A percentile compares a stretch with the other conserved stretches of the same genome.
Conservation (phyloP, 2,797 vertebrate genomes). For the Craterocephalus amniculus region DNA sequence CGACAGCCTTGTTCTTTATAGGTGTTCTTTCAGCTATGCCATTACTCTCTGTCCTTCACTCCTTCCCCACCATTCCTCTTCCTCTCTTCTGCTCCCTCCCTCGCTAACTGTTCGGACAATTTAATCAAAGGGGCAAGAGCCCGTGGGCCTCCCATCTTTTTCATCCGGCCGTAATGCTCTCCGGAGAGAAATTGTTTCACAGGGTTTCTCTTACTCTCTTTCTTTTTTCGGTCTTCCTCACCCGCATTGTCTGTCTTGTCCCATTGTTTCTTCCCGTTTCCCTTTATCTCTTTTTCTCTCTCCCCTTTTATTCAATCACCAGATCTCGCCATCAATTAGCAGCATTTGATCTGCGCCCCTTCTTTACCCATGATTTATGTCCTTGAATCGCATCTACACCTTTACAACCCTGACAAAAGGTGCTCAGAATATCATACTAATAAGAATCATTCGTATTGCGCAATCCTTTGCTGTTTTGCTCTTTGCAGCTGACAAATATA, state of each 20-base stretch:
- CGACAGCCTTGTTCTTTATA: conserved; percentile 72
- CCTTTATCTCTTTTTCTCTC: conserved; percentile 4
- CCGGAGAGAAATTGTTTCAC: conserved; percentile 67
- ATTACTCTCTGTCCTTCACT: conserved; percentile 70
- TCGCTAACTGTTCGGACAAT: conserved; percentile 63
- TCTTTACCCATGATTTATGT: conserved; percentile 22
- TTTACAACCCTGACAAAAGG: conserved; percentile 55
- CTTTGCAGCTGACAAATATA: not conserved
- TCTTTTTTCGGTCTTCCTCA: conserved; percentile 9
- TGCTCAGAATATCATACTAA: conserved; percentile 41
- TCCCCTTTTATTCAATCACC: conserved; percentile 1
- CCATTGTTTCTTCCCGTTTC: conserved; percentile 36
- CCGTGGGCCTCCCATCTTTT: conserved; percentile 58
- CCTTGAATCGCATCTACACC: conserved; percentile 38
- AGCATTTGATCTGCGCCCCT: conserved; percentile 1
- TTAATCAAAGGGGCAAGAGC: conserved; percentile 69
- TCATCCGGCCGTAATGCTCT: conserved; percentile 59
- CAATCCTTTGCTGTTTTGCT: not conserved
- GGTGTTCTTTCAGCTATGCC: conserved; percentile 64
- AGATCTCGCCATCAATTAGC: conserved; percentile 45
- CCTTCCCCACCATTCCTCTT: conserved; percentile 15
- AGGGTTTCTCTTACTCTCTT: conserved; percentile 43
- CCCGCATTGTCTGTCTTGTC: conserved; percentile 22
- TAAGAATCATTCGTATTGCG: not conserved
- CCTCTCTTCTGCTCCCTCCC: conserved; percentile 8